Percentiles rank a stretch among this genome's conserved stretches.
Conservation (phyloP, 1,140 invertebrate species). For the Antheraea mylitta region DNA sequence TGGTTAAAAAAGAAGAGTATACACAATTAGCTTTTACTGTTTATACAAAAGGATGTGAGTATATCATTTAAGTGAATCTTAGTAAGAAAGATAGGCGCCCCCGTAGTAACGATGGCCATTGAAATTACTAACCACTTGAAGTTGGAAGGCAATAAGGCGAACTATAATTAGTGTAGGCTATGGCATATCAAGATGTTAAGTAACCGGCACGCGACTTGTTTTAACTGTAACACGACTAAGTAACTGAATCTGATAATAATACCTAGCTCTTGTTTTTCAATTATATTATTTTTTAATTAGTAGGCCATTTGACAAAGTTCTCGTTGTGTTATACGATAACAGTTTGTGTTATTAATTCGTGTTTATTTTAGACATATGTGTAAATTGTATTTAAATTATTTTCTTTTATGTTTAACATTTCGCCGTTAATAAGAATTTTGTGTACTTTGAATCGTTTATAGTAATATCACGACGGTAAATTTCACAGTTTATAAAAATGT, state of each 20-base stretch:
- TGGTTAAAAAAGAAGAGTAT: no score
- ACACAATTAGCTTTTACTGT: no score
- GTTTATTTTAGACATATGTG: background rate
- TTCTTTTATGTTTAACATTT: background rate
- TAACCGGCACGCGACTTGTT: slow-evolving; percentile 52
- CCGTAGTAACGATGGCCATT: background rate
- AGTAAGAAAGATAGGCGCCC: background rate
- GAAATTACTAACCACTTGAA: slow-evolving; percentile 20
- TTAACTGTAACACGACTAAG: slow-evolving; percentile 51
- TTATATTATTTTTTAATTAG: slow-evolving; percentile 40
- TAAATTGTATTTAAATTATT: background rate
- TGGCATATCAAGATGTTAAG: slow-evolving; percentile 58
- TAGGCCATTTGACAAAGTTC: slow-evolving; percentile 1
- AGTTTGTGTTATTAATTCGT: background rate
- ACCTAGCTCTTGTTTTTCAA: slow-evolving; percentile 40
- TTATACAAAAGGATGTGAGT: no score
- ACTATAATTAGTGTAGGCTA: slow-evolving; percentile 60
- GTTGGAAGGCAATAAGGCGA: slow-evolving; percentile 41
- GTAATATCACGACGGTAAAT: no score
- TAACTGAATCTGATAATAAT: slow-evolving; percentile 48
- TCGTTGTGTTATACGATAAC: slow-evolving; percentile 2
- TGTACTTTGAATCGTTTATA: no score
- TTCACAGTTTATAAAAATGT: no score
- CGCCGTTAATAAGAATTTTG: no score
- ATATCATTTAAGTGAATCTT: background rate